These are phyloP conservation scores for Erythrolamprus reginae DNA, from an alignment of 2,113 vertebrate species.

Conservation along the genomic window DNA sequence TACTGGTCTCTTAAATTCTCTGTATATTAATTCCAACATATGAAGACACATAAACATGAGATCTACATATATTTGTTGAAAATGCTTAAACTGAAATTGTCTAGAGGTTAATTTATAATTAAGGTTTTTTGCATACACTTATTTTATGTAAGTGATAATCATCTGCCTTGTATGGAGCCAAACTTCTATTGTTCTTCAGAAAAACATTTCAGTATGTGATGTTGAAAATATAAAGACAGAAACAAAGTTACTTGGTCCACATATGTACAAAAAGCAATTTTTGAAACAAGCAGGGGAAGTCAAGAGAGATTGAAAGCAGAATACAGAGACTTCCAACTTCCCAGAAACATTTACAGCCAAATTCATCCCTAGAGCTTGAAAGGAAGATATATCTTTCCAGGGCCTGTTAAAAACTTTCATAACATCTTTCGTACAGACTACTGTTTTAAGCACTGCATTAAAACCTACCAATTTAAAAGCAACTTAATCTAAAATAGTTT, in stretches of 20 bases:
- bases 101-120: neutral
- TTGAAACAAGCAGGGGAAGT: neutral
- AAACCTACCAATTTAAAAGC: neutral
- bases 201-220: neutral
- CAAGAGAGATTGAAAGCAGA: neutral
- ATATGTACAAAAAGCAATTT: neutral
- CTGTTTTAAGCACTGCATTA: neutral
- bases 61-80: slow-evolving; percentile 12
- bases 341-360: neutral
- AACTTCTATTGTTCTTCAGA: neutral
- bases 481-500: slow-evolving; percentile 2
- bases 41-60: slow-evolving; percentile 14
- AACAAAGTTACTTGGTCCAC: neutral
- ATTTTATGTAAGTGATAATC: slow-evolving; percentile 1
- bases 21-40: neutral
- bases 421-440: neutral
- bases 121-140: neutral
- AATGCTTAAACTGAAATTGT: neutral
- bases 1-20: neutral
- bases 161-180: neutral
- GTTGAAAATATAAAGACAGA: neutral
- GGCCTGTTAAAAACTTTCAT: slow-evolving; percentile 9
- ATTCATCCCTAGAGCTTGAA: slow-evolving; percentile 7
- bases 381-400: neutral
- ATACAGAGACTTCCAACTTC: neutral